Base-by-base conservation (phyloP, 2,888 invertebrate species). In the Luffia ferchaultella region DNA sequence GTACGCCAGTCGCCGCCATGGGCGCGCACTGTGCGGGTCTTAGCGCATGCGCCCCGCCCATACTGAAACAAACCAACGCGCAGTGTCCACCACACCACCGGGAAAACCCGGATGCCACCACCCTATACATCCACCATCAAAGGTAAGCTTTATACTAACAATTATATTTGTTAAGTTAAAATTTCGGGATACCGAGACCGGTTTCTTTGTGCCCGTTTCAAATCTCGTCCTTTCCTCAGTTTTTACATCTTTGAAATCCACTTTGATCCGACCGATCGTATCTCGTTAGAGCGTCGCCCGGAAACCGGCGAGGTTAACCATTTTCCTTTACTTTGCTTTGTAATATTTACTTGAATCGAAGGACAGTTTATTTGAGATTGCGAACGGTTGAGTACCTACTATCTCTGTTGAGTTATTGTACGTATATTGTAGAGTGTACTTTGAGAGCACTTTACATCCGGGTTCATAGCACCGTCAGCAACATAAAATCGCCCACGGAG, bases 401-500 rank as follows among this genome's bases (percentile, higher is more conserved):
- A 52, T 53, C 44, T 3, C 20, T 20, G 30, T 20, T 7, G n/a
- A n/a, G n/a, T n/a, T n/a, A n/a, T n/a, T n/a, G n/a, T n/a, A n/a
- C 15, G 40, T 7, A 40, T 40, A 40, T 40, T 40, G 7, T 40
- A 40, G 12, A 40, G 12, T 40, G 40, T n/a, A n/a, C n/a, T n/a
- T n/a, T n/a, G n/a, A n/a, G n/a, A n/a, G n/a, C n/a, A n/a, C n/a
- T n/a, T n/a, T 55, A 52, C 66, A 77, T 82, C 82, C 82, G 82
- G 82, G 80, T 82, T 74, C 74, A 70, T 62, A 64, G 71, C 60
- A 12, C 30, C 30, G 30, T 12, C 30, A 12, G 5, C 30, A 12
- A n/a, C n/a, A n/a, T n/a, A n/a, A n/a, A n/a, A n/a, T 65, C 72
- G 76, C 79, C 79, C 73, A 76, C 78, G 58, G 61, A 72, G 75